phyloP scores from a whole-genome alignment of 2,888 invertebrate species.

The Acleris holmiana region DNA sequence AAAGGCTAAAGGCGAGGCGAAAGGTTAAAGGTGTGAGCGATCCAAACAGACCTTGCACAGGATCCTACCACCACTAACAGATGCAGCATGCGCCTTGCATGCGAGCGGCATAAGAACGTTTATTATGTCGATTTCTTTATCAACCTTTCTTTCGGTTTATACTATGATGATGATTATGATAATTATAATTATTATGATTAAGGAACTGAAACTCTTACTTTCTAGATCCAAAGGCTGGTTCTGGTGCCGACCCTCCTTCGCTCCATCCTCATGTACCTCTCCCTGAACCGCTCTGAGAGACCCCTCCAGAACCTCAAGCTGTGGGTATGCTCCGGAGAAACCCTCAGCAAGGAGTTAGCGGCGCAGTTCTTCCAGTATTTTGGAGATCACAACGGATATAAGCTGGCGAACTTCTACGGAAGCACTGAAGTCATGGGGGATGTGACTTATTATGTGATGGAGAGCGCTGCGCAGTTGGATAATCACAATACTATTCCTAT shows the following conservation, averaged over 20 bases:
- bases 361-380: slow-evolving; percentile 91
- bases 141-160: too few species aligned
- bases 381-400: slow-evolving; percentile 83
- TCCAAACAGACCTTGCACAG: too few species aligned
- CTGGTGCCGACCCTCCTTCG: slow-evolving; percentile 93
- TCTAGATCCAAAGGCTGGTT: slow-evolving; percentile 90
- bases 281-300: slow-evolving; percentile 83
- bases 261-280: slow-evolving; percentile 90
- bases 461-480: slow-evolving; percentile 84
- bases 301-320: slow-evolving; percentile 86
- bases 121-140: too few species aligned
- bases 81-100: too few species aligned
- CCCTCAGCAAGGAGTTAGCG: slow-evolving; percentile 88
- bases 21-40: too few species aligned
- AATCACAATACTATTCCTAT: slow-evolving; percentile 90
- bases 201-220: too few species aligned
- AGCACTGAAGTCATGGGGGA: slow-evolving; percentile 97
- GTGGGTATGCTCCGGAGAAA: slow-evolving; percentile 96
- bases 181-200: too few species aligned
- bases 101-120: too few species aligned
- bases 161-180: too few species aligned
- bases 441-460: slow-evolving; percentile 91
- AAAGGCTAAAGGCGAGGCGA: too few species aligned
- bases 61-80: too few species aligned
- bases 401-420: slow-evolving; percentile 94